phyloP scores from a whole-genome alignment of 2,797 vertebrate genomes.

The Neopelma chrysocephalum region DNA sequence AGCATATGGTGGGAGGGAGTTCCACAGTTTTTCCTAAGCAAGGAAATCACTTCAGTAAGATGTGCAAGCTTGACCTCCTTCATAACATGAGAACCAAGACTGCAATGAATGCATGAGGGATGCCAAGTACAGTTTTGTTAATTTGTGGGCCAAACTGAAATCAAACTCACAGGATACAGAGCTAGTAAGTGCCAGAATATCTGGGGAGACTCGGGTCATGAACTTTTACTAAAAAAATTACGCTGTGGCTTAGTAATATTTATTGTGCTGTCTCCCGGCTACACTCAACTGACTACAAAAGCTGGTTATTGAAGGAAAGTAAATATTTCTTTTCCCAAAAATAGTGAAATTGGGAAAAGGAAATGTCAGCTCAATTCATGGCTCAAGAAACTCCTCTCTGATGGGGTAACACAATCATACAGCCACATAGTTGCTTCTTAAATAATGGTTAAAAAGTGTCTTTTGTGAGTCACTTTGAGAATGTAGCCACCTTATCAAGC shows the following conservation, averaged over 20 bases:
- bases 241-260: not conserved
- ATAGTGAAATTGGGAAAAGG: not conserved
- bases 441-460: not conserved
- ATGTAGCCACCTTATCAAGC: not conserved
- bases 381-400: not conserved
- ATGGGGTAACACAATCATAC: not conserved
- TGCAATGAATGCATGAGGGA: not conserved
- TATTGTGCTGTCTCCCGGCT: not conserved
- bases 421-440: not conserved
- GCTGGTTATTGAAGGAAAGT: not conserved
- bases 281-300: not conserved
- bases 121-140: not conserved
- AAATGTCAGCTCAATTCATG: not conserved
- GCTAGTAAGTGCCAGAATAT: not conserved
- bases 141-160: not conserved
- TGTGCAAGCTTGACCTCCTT: not conserved
- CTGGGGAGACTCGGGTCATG: not conserved
- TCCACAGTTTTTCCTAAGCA: not conserved
- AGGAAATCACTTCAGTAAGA: not conserved
- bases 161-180: not conserved
- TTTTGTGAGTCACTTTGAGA: not conserved
- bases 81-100: not conserved
- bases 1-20: not conserved
- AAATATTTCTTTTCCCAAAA: not conserved
- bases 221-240: not conserved